These are phyloP conservation scores for Chrysogorgia sp. DNA, from an alignment of 92 coral and sea anemone genomes.

Conservation along the genomic window DNA sequence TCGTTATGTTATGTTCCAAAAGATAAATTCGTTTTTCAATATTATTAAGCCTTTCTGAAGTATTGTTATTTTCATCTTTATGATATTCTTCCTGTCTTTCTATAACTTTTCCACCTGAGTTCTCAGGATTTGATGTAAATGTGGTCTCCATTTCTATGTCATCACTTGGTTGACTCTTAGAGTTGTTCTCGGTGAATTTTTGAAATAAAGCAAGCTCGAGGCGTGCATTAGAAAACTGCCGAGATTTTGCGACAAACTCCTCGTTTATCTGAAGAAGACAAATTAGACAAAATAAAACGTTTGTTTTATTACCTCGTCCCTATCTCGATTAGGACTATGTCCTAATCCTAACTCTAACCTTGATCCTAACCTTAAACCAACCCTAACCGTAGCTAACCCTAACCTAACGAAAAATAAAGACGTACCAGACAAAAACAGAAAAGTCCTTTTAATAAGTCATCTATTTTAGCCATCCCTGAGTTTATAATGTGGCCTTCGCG, in stretches of 20 bases:
- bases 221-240: conserved; percentile 37
- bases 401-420: too few species aligned
- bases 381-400: too few species aligned
- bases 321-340: background rate
- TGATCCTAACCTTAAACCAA: too few species aligned
- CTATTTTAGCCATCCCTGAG: too few species aligned
- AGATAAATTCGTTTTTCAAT: conserved; percentile 25
- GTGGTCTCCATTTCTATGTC: conserved; percentile 21
- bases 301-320: background rate
- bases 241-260: conserved; percentile 10
- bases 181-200: conserved; percentile 1
- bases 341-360: too few species aligned
- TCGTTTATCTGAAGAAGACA: conserved; percentile 22
- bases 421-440: too few species aligned
- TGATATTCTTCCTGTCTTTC: background rate
- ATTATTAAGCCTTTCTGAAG: conserved; percentile 23
- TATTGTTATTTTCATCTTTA: background rate
- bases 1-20: conserved; percentile 10
- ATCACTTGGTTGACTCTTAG: conserved; percentile 1
- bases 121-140: background rate
- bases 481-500: too few species aligned
- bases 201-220: conserved; percentile 32
- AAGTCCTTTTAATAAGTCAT: background rate
- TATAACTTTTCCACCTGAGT: background rate
- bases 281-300: background rate